phyloP scores from a whole-genome alignment of 2,797 vertebrate species.

The Tragelaphus oryx region DNA sequence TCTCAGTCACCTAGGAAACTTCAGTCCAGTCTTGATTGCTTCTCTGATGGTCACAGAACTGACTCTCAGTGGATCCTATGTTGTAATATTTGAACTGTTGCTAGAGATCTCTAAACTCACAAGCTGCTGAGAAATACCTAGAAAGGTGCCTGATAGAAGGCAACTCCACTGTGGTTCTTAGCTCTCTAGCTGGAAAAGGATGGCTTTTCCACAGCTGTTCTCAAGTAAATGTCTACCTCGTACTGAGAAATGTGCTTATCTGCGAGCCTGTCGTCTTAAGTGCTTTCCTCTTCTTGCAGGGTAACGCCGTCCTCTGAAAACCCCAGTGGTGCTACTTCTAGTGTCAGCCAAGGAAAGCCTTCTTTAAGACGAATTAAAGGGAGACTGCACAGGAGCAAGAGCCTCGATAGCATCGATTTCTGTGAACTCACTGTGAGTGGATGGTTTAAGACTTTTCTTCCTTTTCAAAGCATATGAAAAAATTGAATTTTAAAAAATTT shows the following conservation, averaged over 20 bases:
- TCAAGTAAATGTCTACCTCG: not conserved
- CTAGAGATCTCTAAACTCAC: not conserved
- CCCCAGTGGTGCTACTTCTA: constrained; percentile 89
- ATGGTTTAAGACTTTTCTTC: not conserved
- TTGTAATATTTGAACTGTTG: not conserved
- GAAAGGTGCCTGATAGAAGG: not conserved
- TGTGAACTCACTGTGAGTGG: constrained; percentile 95
- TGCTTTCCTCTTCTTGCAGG: constrained; percentile 80
- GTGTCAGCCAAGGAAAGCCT: constrained; percentile 92
- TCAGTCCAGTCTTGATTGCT: not conserved
- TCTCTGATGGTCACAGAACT: not conserved
- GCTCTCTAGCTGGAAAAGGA: not conserved
- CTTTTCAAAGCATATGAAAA: not conserved
- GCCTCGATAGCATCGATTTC: constrained; percentile 94
- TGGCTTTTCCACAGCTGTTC: not conserved
- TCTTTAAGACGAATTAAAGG: constrained; percentile 97
- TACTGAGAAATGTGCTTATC: not conserved
- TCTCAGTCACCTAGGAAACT: not conserved
- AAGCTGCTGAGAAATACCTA: not conserved
- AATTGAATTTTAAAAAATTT: not conserved
- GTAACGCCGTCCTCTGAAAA: constrained; percentile 94
- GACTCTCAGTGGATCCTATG: not conserved
- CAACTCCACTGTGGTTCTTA: not conserved
- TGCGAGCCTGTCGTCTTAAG: not conserved
- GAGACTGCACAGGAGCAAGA: constrained; percentile 95